These are phyloP conservation scores for Argyrosomus japonicus DNA, from an alignment of 2,113 vertebrate species.

Conservation along the genomic window DNA sequence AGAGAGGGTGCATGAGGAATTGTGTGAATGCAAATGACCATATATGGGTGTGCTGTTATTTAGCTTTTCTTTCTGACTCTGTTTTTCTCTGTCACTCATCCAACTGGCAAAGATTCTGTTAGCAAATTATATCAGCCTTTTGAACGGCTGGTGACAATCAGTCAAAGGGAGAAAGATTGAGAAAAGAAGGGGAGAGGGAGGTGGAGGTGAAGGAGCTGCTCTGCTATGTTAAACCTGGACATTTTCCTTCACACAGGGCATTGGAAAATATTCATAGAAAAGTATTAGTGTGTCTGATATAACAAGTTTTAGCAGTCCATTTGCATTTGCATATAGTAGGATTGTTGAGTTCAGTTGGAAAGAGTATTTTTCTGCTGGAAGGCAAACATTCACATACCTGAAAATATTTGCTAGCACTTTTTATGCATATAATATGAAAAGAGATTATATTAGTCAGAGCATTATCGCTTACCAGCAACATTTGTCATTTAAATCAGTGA, in stretches of 20 bases:
- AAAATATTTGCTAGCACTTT: constrained; percentile 24
- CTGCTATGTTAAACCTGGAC: constrained; percentile 41
- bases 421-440: constrained; percentile 28
- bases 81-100: constrained; percentile 55
- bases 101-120: constrained; percentile 48
- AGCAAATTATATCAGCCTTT: constrained; percentile 53
- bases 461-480: constrained; percentile 27
- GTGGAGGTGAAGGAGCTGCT: constrained; percentile 27
- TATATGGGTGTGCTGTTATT: constrained; percentile 66
- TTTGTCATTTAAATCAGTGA: constrained; percentile 34
- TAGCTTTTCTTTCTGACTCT: constrained; percentile 44
- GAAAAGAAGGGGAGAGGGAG: neutral
- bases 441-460: constrained; percentile 12
- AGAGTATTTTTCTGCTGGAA: constrained; percentile 20
- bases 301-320: constrained; percentile 43
- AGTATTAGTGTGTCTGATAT: constrained; percentile 24
- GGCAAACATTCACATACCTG: constrained; percentile 26
- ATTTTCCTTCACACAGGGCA: constrained; percentile 16
- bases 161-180: constrained; percentile 32
- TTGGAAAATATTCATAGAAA: constrained; percentile 49
- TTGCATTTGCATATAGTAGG: constrained; percentile 34
- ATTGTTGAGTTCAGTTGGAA: constrained; percentile 39
- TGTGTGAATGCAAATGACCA: constrained; percentile 75
- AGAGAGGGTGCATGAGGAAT: constrained; percentile 50
- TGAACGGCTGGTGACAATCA: constrained; percentile 47